Percentiles rank a stretch among this genome's conserved stretches.
Conservation (phyloP, 2,797 vertebrate species). For the Anableps anableps region DNA sequence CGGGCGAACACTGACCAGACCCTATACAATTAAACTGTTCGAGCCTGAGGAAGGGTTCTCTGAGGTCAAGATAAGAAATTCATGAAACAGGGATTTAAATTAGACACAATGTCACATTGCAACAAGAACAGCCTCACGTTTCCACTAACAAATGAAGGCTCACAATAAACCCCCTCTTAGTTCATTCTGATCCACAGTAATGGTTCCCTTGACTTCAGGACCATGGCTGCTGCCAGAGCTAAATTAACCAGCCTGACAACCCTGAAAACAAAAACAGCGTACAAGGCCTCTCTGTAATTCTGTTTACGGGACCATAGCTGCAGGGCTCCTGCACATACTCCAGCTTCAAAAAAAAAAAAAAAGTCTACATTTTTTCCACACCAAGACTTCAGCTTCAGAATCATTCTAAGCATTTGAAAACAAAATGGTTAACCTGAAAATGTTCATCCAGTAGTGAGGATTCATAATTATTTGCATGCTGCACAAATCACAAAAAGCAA, state of each 20-base stretch:
- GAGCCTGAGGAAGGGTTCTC: background rate
- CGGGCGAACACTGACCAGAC: background rate
- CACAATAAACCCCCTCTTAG: background rate
- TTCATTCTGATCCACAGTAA: constrained; percentile 22
- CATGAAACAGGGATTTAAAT: constrained; percentile 8
- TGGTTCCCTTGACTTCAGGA: constrained; percentile 62
- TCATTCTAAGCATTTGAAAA: background rate
- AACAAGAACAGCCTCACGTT: background rate
- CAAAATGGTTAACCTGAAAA: background rate
- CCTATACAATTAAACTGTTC: background rate
- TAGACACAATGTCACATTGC: constrained; percentile 2
- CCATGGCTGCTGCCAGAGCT: constrained; percentile 57
- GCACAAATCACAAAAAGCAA: background rate
- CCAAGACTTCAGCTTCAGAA: background rate
- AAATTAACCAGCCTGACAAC: constrained; percentile 52
- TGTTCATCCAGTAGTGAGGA: background rate
- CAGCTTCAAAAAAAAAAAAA: background rate
- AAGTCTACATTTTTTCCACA: background rate
- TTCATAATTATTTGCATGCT: background rate
- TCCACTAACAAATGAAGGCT: background rate
- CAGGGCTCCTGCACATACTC: background rate
- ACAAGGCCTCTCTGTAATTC: constrained; percentile 53
- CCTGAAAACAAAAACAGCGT: constrained; percentile 54
- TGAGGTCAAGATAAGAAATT: constrained; percentile 19
- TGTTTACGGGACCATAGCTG: constrained; percentile 45